Percentiles rank a stretch among this genome's conserved stretches.
phyloP scores from a whole-genome alignment of 2,113 vertebrate genomes.

The Salvelinus sp. region DNA sequence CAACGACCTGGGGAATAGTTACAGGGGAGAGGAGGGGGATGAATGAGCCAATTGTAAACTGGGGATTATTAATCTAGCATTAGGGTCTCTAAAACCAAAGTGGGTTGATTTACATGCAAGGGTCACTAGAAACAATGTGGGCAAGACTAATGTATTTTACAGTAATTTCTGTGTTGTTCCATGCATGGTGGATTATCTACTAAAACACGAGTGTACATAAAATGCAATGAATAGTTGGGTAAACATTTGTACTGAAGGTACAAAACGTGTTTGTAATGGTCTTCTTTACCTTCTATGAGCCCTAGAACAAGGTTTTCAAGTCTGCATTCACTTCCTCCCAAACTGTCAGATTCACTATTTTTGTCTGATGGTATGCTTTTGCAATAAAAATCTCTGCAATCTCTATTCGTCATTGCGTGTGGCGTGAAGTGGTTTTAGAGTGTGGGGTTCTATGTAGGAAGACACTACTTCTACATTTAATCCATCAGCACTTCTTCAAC shows the following conservation, averaged over 20 bases:
- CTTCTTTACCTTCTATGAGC: background rate
- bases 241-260: background rate
- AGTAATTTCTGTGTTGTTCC: background rate
- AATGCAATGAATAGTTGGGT: background rate
- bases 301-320: background rate
- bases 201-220: background rate
- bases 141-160: background rate
- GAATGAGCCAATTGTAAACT: too few species aligned
- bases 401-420: background rate
- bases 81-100: too few species aligned
- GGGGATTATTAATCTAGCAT: too few species aligned
- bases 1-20: too few species aligned
- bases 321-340: background rate
- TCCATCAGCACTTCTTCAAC: background rate
- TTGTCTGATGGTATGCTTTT: too few species aligned
- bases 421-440: background rate
- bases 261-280: background rate
- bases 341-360: too few species aligned
- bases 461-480: background rate
- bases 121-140: background rate
- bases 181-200: background rate
- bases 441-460: background rate
- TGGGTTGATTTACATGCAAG: too few species aligned
- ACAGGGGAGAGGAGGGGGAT: too few species aligned
- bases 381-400: too few species aligned